Conservation (phyloP, 2,888 invertebrate genomes). For the Creontiades dilutus region DNA sequence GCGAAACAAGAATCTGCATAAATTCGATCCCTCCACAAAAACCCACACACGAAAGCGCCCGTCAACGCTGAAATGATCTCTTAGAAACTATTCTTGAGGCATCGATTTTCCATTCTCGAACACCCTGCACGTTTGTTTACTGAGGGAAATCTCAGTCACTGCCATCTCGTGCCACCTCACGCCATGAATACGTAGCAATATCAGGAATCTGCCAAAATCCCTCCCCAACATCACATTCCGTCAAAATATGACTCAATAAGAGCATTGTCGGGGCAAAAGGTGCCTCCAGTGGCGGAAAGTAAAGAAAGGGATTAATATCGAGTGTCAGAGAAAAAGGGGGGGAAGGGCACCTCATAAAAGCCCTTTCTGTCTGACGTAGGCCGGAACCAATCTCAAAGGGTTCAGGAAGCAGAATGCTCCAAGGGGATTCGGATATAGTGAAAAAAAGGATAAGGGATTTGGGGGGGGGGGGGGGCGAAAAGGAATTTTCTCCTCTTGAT, state of each 20-base stretch:
- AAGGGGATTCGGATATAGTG: slow-evolving; percentile 31
- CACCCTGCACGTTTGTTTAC: too few species aligned
- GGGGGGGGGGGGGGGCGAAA: background rate
- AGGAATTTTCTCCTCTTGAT: slow-evolving; percentile 21
- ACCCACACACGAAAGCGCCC: too few species aligned
- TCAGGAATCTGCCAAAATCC: background rate
- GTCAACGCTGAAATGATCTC: too few species aligned
- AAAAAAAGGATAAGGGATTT: background rate
- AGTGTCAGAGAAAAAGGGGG: background rate
- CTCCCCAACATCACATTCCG: background rate
- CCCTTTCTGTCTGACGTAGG: slow-evolving; percentile 39
- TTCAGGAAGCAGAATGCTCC: slow-evolving; percentile 7
- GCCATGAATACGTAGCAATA: too few species aligned
- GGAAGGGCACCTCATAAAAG: slow-evolving; percentile 34
- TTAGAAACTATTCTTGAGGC: too few species aligned
- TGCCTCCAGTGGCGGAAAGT: slow-evolving; percentile 24
- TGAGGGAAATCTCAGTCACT: too few species aligned
- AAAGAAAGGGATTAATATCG: slow-evolving; percentile 39
- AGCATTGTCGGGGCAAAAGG: background rate
- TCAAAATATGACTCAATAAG: slow-evolving; percentile 39
- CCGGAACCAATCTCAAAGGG: slow-evolving; percentile 40
- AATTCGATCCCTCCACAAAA: too few species aligned
- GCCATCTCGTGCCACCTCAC: too few species aligned
- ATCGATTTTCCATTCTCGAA: too few species aligned
- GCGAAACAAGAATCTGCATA: too few species aligned